phyloP scores from a whole-genome alignment of 2,113 vertebrate species.

The Cichladusa arquata region DNA sequence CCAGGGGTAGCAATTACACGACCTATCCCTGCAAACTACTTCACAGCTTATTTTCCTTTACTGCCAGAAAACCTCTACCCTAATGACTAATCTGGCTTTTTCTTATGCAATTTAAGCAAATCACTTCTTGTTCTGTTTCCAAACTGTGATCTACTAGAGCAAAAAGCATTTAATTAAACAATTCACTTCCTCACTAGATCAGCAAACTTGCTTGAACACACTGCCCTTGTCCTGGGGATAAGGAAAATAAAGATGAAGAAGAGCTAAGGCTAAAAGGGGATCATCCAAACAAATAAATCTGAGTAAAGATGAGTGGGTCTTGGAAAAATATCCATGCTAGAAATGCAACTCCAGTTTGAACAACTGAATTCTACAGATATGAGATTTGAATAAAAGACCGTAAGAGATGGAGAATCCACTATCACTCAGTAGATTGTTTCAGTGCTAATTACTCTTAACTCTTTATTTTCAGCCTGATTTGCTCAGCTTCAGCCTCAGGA shows the following conservation, averaged over 20 bases:
- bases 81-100: slow-evolving; percentile 20
- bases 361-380: accelerated
- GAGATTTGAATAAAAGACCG: neutral
- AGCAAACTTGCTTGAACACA: slow-evolving; percentile 12
- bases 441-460: neutral
- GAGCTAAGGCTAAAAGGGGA: neutral
- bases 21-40: neutral
- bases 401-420: neutral
- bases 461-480: neutral
- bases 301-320: neutral
- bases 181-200: slow-evolving; percentile 11
- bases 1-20: neutral
- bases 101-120: slow-evolving; percentile 45
- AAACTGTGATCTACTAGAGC: neutral
- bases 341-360: neutral
- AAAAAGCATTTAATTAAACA: slow-evolving; percentile 35
- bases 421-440: neutral
- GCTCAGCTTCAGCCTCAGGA: neutral
- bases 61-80: slow-evolving; percentile 23
- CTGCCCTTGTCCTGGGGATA: neutral
- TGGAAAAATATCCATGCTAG: neutral
- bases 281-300: neutral
- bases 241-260: slow-evolving; percentile 14
- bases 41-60: neutral
- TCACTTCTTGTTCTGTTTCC: slow-evolving; percentile 33